phyloP scores from a whole-genome alignment of 1,140 invertebrate species.

The Diabrotica virgifera region DNA sequence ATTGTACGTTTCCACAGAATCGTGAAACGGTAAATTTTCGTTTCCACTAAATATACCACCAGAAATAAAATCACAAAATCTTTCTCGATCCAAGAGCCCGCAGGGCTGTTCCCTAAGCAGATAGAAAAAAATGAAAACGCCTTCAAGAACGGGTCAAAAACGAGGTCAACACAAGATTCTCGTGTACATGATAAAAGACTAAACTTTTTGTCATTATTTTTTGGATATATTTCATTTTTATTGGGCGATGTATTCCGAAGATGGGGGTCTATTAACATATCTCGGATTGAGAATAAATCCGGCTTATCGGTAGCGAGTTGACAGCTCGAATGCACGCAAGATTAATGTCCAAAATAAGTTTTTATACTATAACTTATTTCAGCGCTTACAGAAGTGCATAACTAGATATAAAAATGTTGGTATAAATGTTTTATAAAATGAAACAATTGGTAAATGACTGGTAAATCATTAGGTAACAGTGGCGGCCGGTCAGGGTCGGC shows the following conservation, averaged over 20 bases:
- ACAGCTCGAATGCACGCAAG: too few relatives aligned
- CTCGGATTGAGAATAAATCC: not conserved
- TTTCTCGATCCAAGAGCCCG: not conserved
- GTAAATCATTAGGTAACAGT: too few relatives aligned
- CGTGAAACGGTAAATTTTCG: not conserved
- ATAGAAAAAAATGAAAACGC: not conserved
- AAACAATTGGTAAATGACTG: too few relatives aligned
- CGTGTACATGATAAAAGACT: not conserved
- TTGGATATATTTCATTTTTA: constrained; percentile 1
- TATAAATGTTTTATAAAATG: too few relatives aligned
- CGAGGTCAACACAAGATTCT: not conserved
- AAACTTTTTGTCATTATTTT: constrained; percentile 3
- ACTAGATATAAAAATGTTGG: too few relatives aligned
- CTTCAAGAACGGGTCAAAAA: not conserved
- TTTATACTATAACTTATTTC: too few relatives aligned
- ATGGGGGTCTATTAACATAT: not conserved
- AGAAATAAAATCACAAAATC: not conserved
- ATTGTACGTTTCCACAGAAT: not conserved
- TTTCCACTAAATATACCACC: not conserved
- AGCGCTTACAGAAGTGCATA: too few relatives aligned
- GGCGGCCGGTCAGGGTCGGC: too few relatives aligned
- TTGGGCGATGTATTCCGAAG: not conserved
- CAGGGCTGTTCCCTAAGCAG: not conserved
- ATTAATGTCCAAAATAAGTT: too few relatives aligned
- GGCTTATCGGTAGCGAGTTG: too few relatives aligned